Base-by-base conservation (phyloP, 2,888 invertebrate species). In the Phalera bucephala region DNA sequence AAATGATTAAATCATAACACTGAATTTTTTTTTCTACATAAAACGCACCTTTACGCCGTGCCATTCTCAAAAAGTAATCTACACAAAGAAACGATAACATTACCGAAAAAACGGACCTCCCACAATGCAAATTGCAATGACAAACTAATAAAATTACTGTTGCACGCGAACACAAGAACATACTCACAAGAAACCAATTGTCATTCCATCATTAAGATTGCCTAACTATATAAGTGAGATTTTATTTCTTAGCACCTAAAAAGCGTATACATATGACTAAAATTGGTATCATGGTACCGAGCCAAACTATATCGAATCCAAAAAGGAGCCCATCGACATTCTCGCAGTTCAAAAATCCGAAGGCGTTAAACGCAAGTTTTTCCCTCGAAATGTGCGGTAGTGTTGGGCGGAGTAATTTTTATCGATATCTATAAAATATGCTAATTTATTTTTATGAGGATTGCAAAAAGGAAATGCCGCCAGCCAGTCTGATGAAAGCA, bases 331-430 rank as follows among this genome's bases (percentile, higher is more conserved):
- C 45, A 60, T 62, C 50, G 56, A 63, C 59, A 69, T 65, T 64
- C 55, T 46, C 49, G 33, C 40, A 30, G 47, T 50, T 53, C 56
- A 41, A 56, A 55, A 51, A 53, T 48, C 45, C 52, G 35, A 52
- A 54, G 49, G 54, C 52, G 60, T 54, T 60, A 53, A 55, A 54
- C 41, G 60, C 52, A 52, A 64, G 52, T 71, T 69, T 70, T 71
- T 69, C 57, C 30, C 22, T 6, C 9, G 14, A 36, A 40, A 33
- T 30, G 22, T 23, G 6, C 10, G 20, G 2, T 35, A 44, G 35
- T 33, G 51, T 33, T 36, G 50, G 8, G 12, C 3, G 5, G 8
- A 9, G 3, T 22, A 22, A 15, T 17, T 7, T 4, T 1, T 10
- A 8, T 27, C 17, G 19, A 7, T 11, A 11, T 29, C 13, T 3